Base-by-base conservation (phyloP, 2,888 invertebrate genomes). In the Meta bourneti region DNA sequence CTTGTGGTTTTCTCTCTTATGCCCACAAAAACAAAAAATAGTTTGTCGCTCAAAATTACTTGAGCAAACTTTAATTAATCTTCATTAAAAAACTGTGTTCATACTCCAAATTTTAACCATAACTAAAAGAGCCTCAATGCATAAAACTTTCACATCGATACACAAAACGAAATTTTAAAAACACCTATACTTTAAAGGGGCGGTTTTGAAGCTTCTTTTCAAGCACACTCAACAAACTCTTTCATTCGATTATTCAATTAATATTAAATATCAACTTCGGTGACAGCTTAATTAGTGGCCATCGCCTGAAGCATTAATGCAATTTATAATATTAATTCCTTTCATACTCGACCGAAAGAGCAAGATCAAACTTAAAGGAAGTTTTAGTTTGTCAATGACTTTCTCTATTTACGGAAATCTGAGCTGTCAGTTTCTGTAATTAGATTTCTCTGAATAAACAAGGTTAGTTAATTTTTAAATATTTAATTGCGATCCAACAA, bases 171-270 rank as follows among this genome's bases (percentile, higher is more conserved):
- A 9, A 9, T 61, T 61, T 61, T 61, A 16, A 61, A 61, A 61
- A 61, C 13, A 34, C 34, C 34, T 34, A 34, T 34, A 34, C 34
- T 34, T 61, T 61, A 16, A 61, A 61, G 16, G 8, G 61, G 19
- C 13, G 52, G 51, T 78, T 20, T 52, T 19, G 78, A 52, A 78
- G 52, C 13, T n/a, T 9, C 81, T 61, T 71, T 82, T 80, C 20
- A 71, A 51, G 70, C 51, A 54, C 49, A 61, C 19, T 61, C 48
- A 34, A 34, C 7, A 51, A 82, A 19, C 51, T 70, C 11, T 51
- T 71, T 51, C 70, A 71, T 82, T 74, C 61, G 74, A 84, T 84
- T 84, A 75, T 54, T 19, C 74, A 75, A 84, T 74, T 84, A 75
- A 61, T 54, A 84, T 75, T 70, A 71, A 52, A 52, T 84, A 54